Percentiles rank a stretch among this genome's conserved stretches.
These are phyloP conservation scores for Campylorhamphus procurvoides DNA, from an alignment of 2,113 vertebrate genomes.

Conservation along the genomic window DNA sequence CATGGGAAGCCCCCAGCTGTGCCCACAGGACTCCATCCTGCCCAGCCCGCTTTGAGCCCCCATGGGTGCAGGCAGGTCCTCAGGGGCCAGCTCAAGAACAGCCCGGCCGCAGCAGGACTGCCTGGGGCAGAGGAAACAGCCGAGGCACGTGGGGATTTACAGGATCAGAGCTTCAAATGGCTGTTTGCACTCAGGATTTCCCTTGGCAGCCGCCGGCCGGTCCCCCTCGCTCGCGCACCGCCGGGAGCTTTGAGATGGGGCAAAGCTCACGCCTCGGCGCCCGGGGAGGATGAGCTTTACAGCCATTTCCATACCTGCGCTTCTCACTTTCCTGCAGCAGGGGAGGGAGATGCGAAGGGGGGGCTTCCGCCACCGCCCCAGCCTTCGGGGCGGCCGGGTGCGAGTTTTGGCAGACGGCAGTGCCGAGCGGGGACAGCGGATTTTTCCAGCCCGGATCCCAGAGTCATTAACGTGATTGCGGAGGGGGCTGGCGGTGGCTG, in stretches of 20 bases:
- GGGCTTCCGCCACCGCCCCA: not conserved
- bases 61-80: not conserved
- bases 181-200: conserved; percentile 55
- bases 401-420: conserved; percentile 24
- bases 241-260: not conserved
- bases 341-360: not conserved
- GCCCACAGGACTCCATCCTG: not conserved
- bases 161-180: conserved; percentile 5
- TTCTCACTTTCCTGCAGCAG: conserved; percentile 9
- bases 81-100: not conserved
- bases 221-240: not conserved
- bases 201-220: conserved; percentile 42
- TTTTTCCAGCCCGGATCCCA: conserved; percentile 52
- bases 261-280: conserved; percentile 26
- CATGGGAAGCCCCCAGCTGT: not conserved
- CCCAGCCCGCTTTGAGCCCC: not conserved
- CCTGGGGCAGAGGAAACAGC: not conserved
- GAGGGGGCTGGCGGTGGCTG: not conserved
- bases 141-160: not conserved
- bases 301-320: conserved; percentile 39
- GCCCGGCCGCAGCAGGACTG: not conserved
- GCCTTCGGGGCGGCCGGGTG: not conserved
- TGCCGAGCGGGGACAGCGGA: not conserved
- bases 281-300: conserved; percentile 5
- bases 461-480: not conserved